These are phyloP conservation scores for Drosophila lacteicornis DNA, from an alignment of 1,140 invertebrate species.

Conservation along the genomic window DNA sequence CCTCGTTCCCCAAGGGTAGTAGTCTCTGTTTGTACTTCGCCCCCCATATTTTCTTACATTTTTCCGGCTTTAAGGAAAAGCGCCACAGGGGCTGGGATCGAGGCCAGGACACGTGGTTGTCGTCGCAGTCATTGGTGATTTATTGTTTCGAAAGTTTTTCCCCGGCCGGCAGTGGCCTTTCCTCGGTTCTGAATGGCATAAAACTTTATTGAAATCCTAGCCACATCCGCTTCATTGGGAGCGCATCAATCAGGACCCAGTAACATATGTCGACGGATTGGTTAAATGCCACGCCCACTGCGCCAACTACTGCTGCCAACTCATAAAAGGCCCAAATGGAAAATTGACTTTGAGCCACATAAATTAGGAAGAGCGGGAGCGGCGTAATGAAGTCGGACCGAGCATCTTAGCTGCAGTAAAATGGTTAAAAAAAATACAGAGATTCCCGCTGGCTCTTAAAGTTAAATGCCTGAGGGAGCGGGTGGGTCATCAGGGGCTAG, in stretches of 20 bases:
- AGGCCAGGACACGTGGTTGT: slow-evolving; percentile 40
- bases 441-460: slow-evolving; percentile 42
- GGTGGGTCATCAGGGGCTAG: slow-evolving; percentile 49
- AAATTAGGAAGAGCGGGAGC: slow-evolving; percentile 25
- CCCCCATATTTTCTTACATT: slow-evolving; percentile 7
- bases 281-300: slow-evolving; percentile 57
- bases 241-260: slow-evolving; percentile 39
- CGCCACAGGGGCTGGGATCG: not conserved
- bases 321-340: slow-evolving; percentile 40
- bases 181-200: slow-evolving; percentile 50
- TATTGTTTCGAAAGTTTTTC: slow-evolving; percentile 70
- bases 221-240: slow-evolving; percentile 47
- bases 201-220: slow-evolving; percentile 70
- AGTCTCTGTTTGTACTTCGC: slow-evolving; percentile 23
- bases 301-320: slow-evolving; percentile 15
- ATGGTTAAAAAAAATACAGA: slow-evolving; percentile 7
- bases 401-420: slow-evolving; percentile 14
- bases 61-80: slow-evolving; percentile 28
- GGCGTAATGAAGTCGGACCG: slow-evolving; percentile 26
- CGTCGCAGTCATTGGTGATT: slow-evolving; percentile 71
- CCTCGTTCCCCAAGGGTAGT: slow-evolving; percentile 27
- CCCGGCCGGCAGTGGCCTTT: slow-evolving; percentile 9
- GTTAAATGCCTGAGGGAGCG: slow-evolving; percentile 29
- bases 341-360: slow-evolving; percentile 44
- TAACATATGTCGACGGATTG: slow-evolving; percentile 54